Conservation (phyloP, 2,113 vertebrate species). For the Pteruthius melanotis region DNA sequence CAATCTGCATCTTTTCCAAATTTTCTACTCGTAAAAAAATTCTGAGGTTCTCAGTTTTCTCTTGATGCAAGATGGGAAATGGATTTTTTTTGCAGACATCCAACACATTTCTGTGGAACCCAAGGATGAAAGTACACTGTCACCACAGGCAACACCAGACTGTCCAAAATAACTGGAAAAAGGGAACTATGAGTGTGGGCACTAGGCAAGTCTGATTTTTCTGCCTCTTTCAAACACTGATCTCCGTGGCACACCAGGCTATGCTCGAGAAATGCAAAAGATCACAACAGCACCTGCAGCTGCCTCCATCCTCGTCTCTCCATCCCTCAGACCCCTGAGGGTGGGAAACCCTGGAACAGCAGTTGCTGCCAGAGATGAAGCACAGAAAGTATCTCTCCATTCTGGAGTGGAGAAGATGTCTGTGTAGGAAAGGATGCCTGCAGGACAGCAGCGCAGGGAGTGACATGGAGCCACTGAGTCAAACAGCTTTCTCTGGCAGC, state of each 20-base stretch:
- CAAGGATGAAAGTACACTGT: background rate
- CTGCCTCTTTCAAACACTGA: background rate
- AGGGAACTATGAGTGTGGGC: background rate
- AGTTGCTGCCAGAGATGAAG: background rate
- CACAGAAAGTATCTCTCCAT: background rate
- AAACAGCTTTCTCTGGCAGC: background rate
- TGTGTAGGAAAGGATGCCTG: background rate
- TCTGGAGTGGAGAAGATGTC: background rate
- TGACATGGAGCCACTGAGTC: background rate
- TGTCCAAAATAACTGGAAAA: background rate
- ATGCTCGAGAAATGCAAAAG: background rate
- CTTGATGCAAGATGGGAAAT: background rate
- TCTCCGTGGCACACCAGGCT: background rate
- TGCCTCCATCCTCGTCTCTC: background rate
- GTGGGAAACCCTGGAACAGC: background rate
- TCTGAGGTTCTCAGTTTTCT: background rate
- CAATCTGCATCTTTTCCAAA: background rate
- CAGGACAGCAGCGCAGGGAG: background rate
- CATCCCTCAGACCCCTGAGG: background rate
- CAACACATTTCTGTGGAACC: background rate
- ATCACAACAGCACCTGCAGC: background rate
- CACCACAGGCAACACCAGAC: background rate
- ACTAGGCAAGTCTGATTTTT: background rate
- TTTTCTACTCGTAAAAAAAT: background rate
- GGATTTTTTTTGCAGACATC: background rate